Evolutionary conservation across 2,888 invertebrate genomes (phyloP), one percentile per base, ranked within the genome.

Genomic region (Clistopyga incitator): DNA sequence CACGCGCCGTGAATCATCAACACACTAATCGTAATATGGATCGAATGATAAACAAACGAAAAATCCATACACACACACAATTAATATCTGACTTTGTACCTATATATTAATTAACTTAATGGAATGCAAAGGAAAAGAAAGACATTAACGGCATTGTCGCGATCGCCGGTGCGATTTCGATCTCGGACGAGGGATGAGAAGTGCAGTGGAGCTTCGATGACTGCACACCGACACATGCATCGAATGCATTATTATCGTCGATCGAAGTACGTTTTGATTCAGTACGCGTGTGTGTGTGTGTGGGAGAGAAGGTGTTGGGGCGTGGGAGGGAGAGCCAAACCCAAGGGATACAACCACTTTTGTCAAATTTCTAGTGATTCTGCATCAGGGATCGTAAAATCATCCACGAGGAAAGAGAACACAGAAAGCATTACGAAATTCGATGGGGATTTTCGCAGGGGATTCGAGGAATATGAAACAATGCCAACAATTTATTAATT

Each of bases 1-100:
- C 20, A 50, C 42, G 78, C 74, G 81, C 56, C 86, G 86, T 89
- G 86, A 87, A 86, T 88, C 87, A 88, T 86, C 83, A 79, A 87
- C 81, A 87, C 81, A 87, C 86, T 77, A 67, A 81, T 75, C 64
- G n/a, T 78, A 65, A 38, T 34, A 65, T 64, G 20, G 75, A 81
- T 72, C 71, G 71, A 65, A 65, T 71, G 64, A 50, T 64, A 74
- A 64, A 78, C 52, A 64, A 68, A 56, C 47, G 47, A 67, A 67
- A 45, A 81, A 71, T n/a, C 25, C 81, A 82, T 82, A 84, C 85
- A 85, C 84, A 83, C 85, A 87, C 87, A 86, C 86, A 90, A 92
- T 90, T 91, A 91, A 90, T 91, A 91, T 91, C 89, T 88, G 89
- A 92, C 91, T 92, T 92, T 92, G 91, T 92, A 92, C 91, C 90